phyloP scores from a whole-genome alignment of 2,113 vertebrate species.

The Lophotis ruficrista region DNA sequence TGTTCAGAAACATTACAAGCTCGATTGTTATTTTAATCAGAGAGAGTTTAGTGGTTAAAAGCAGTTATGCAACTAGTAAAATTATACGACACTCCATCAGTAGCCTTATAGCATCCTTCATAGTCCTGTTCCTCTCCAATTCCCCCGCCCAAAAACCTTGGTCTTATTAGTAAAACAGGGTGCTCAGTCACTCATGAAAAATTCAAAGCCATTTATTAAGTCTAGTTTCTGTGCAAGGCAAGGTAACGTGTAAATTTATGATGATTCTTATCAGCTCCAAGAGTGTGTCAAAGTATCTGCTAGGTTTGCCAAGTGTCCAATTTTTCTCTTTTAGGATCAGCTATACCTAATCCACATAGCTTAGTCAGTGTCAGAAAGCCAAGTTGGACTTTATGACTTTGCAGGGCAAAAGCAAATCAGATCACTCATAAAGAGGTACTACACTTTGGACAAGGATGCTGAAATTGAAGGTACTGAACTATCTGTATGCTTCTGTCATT shows the following conservation, averaged over 20 bases:
- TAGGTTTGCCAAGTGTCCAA: constrained; percentile 50
- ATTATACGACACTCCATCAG: constrained; percentile 76
- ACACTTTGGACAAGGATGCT: not conserved
- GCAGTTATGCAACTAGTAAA: constrained; percentile 82
- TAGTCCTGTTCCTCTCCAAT: not conserved
- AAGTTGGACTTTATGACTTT: constrained; percentile 58
- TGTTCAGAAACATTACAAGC: constrained; percentile 84
- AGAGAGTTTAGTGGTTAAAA: constrained; percentile 78
- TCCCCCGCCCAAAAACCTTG: not conserved
- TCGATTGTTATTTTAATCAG: constrained; percentile 86
- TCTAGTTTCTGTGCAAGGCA: constrained; percentile 53
- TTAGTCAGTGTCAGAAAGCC: constrained; percentile 53
- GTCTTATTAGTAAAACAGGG: constrained; percentile 62
- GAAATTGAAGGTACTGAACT: constrained; percentile 9
- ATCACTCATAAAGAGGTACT: constrained; percentile 1
- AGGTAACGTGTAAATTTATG: constrained; percentile 73
- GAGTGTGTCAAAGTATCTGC: constrained; percentile 62
- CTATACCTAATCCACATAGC: constrained; percentile 55
- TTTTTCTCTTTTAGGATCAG: constrained; percentile 71
- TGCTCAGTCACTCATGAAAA: constrained; percentile 69
- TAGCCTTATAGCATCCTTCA: constrained; percentile 60
- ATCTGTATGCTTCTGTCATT: not conserved
- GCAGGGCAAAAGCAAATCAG: constrained; percentile 39
- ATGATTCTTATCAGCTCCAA: constrained; percentile 64
- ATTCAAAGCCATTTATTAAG: constrained; percentile 74